Percentiles rank a stretch among this genome's conserved stretches.
Evolutionary conservation across 1,140 invertebrate genomes (phyloP).

Genomic region (Pseudobourletiella spinata): DNA sequence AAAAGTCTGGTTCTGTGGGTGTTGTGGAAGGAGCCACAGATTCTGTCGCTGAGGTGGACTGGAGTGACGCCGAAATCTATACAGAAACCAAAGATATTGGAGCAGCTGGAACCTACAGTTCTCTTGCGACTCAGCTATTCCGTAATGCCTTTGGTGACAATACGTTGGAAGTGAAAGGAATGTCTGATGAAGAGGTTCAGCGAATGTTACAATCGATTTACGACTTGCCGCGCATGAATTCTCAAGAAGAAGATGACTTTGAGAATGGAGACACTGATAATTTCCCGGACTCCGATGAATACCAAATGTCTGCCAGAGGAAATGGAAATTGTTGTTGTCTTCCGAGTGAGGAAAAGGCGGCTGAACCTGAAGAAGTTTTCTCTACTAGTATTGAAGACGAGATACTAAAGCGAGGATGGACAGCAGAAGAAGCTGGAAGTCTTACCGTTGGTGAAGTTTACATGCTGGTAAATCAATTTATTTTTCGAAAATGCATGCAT

Average conservation of each 20-base stretch:
- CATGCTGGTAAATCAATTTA: conserved; percentile 59
- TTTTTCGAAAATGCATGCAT: no score
- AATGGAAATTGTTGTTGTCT: not conserved
- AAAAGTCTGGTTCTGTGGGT: conserved; percentile 2
- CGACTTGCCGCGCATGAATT: not conserved
- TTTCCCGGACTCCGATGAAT: not conserved
- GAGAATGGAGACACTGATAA: conserved; percentile 7
- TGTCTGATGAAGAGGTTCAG: not conserved
- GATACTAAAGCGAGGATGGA: conserved; percentile 69
- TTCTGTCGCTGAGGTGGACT: conserved; percentile 19
- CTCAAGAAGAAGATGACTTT: conserved; percentile 3
- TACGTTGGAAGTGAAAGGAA: not conserved
- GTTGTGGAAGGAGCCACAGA: conserved; percentile 8
- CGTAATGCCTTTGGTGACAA: not conserved
- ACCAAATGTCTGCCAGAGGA: not conserved
- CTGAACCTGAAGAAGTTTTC: conserved; percentile 19
- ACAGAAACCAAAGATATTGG: not conserved
- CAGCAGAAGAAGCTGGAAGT: conserved; percentile 57
- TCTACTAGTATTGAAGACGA: conserved; percentile 30
- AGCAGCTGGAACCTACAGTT: not conserved
- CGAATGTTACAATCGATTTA: not conserved
- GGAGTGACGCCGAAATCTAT: conserved; percentile 15
- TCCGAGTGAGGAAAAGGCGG: not conserved
- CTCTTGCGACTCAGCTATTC: not conserved
- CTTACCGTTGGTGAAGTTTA: conserved; percentile 83